These are phyloP conservation scores for Trichonephila clavipes DNA, from an alignment of 1,140 invertebrate genomes.

Conservation along the genomic window DNA sequence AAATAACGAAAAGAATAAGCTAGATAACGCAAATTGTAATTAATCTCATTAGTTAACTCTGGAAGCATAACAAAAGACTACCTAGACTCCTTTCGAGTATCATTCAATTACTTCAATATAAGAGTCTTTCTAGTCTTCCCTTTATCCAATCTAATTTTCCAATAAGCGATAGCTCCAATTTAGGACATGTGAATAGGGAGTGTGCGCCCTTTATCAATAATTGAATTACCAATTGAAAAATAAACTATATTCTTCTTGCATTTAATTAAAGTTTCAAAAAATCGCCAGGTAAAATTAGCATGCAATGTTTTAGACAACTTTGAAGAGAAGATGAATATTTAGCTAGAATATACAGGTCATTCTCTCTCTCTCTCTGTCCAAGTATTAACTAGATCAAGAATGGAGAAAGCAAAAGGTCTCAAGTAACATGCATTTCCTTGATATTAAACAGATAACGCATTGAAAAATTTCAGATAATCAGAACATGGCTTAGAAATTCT, in stretches of 20 bases:
- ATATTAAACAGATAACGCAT: too few species aligned
- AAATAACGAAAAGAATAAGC: neutral
- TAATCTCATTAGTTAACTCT: constrained; percentile 2
- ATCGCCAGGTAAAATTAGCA: too few species aligned
- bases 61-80: constrained; percentile 7
- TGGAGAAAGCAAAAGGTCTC: too few species aligned
- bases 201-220: neutral
- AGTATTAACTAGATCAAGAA: too few species aligned
- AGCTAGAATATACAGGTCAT: too few species aligned
- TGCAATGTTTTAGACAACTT: too few species aligned
- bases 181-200: neutral
- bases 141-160: neutral
- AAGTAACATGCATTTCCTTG: too few species aligned
- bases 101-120: constrained; percentile 4
- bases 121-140: neutral
- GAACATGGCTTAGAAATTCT: too few species aligned
- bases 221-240: neutral
- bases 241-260: neutral
- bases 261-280: neutral
- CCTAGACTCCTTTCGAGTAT: neutral
- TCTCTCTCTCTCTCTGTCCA: too few species aligned
- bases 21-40: constrained; percentile 13
- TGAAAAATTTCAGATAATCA: too few species aligned
- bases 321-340: too few species aligned
- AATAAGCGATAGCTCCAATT: neutral